phyloP scores from a whole-genome alignment of 2,113 vertebrate species.

The Hystrix cristata region DNA sequence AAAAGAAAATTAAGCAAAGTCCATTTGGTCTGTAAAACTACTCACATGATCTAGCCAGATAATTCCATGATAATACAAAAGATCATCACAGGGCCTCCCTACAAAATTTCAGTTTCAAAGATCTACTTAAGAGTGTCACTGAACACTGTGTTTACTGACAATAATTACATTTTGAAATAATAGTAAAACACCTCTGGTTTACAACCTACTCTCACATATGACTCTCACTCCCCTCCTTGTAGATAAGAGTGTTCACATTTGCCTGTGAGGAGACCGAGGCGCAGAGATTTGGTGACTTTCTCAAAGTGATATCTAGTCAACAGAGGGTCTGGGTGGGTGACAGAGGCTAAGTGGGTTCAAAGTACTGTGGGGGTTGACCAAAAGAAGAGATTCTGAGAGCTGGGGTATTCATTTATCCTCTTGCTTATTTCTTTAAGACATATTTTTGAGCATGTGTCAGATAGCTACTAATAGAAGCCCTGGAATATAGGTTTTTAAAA shows the following conservation, averaged over 20 bases:
- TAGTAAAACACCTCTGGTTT: not conserved
- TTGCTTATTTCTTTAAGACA: not conserved
- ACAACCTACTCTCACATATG: not conserved
- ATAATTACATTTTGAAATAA: not conserved
- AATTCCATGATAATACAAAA: not conserved
- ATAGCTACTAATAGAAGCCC: not conserved
- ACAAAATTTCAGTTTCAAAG: not conserved
- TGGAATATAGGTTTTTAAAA: conserved; percentile 2
- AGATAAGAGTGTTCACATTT: not conserved
- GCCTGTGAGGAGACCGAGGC: not conserved
- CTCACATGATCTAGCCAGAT: not conserved
- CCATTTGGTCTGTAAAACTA: not conserved
- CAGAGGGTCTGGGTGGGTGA: not conserved
- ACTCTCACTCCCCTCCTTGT: not conserved
- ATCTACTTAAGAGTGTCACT: not conserved
- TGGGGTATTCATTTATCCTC: not conserved
- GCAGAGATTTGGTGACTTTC: not conserved
- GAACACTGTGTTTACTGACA: not conserved
- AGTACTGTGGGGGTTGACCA: not conserved
- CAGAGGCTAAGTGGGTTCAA: not conserved
- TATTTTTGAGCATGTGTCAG: not conserved
- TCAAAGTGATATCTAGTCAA: not conserved
- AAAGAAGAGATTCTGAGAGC: not conserved
- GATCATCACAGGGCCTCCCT: not conserved
- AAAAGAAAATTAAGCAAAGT: not conserved